A percentile compares a stretch with the other conserved stretches of the same genome.
These are phyloP conservation scores for Phaetusa simplex DNA, from an alignment of 2,113 vertebrate genomes.

Conservation along the genomic window DNA sequence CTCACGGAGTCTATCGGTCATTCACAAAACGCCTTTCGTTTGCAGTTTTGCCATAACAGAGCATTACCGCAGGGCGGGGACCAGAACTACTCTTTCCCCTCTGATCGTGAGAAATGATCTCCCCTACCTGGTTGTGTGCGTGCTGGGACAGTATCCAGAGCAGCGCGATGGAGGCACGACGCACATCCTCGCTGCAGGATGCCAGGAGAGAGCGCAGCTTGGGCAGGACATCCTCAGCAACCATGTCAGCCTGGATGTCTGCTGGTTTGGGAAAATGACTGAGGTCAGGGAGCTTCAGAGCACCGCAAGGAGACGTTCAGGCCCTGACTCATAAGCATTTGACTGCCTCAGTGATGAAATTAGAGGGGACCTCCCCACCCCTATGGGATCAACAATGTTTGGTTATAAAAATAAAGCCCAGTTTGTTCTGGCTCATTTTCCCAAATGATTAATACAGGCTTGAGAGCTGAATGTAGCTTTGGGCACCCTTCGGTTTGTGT, in stretches of 20 bases:
- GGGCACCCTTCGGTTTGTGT: background rate
- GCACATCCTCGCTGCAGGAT: constrained; percentile 27
- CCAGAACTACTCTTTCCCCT: background rate
- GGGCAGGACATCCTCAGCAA: constrained; percentile 69
- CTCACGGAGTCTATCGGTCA: background rate
- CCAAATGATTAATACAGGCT: background rate
- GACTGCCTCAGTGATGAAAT: background rate
- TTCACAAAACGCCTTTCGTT: background rate
- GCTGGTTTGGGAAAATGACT: constrained; percentile 38
- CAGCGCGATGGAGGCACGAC: constrained; percentile 67
- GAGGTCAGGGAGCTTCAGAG: background rate
- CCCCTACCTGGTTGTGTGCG: constrained; percentile 70
- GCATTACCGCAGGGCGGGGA: background rate
- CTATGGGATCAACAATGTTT: background rate
- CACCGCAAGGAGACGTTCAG: background rate
- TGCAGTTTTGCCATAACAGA: background rate
- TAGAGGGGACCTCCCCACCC: background rate
- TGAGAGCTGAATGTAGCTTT: background rate
- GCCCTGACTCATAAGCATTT: background rate
- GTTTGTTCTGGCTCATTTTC: background rate
- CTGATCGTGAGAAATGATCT: background rate
- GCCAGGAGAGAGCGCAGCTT: constrained; percentile 71
- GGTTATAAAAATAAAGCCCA: background rate
- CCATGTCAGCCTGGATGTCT: constrained; percentile 68
- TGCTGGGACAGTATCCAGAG: constrained; percentile 76